Conservation (phyloP, 1,140 invertebrate genomes). For the Probaryconus sp. region DNA sequence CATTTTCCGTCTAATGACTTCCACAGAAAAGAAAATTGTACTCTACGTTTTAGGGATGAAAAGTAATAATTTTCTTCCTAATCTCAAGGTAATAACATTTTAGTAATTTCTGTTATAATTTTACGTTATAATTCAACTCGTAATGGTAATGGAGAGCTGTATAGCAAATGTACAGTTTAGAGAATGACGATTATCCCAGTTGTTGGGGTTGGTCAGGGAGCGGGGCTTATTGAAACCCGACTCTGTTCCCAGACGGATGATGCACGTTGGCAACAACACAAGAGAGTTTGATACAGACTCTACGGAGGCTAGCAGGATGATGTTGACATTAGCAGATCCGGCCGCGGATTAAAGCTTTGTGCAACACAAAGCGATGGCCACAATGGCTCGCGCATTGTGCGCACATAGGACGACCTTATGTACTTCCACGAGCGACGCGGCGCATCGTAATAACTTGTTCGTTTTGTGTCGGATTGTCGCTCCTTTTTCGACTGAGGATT, state of each 20-base stretch:
- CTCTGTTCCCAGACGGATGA: constrained; percentile 35
- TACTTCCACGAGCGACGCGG: constrained; percentile 54
- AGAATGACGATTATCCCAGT: constrained; percentile 72
- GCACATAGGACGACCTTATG: constrained; percentile 65
- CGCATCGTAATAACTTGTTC: constrained; percentile 68
- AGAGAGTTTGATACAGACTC: constrained; percentile 43
- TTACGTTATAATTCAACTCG: too few relatives aligned
- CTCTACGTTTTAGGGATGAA: too few relatives aligned
- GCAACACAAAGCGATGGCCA: constrained; percentile 68
- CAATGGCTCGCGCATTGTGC: constrained; percentile 66
- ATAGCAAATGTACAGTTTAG: too few relatives aligned
- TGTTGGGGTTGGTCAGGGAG: constrained; percentile 68
- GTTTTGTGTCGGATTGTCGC: constrained; percentile 56
- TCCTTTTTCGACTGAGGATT: constrained; percentile 31
- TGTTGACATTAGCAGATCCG: constrained; percentile 76
- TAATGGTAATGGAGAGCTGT: too few relatives aligned
- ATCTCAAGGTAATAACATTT: too few relatives aligned
- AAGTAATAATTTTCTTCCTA: too few relatives aligned
- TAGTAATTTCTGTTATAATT: too few relatives aligned
- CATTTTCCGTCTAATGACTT: too few relatives aligned
- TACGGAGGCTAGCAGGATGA: constrained; percentile 61
- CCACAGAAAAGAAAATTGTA: too few relatives aligned
- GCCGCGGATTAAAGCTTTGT: constrained; percentile 75
- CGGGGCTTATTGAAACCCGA: constrained; percentile 59
- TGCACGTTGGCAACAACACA: constrained; percentile 31